These are phyloP conservation scores for Callinectes sapidus DNA, from an alignment of 2,888 invertebrate species.

Conservation along the genomic window DNA sequence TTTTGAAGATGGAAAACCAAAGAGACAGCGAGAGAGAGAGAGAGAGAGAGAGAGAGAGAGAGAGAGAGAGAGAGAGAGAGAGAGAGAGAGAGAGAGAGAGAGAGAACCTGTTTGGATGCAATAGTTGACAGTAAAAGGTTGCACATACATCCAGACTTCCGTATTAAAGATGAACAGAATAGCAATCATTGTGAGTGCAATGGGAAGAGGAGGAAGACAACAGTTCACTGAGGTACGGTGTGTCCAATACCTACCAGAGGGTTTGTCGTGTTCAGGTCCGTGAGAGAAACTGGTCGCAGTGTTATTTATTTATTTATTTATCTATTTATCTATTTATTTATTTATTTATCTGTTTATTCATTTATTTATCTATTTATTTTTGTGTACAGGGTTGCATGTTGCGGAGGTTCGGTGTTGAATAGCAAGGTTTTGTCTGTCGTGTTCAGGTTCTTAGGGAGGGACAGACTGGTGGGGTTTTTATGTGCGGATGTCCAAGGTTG, in stretches of 20 bases:
- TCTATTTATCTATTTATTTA: too few relatives aligned
- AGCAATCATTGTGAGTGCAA: not conserved
- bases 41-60: not conserved
- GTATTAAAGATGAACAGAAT: not conserved
- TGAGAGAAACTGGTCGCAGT: too few relatives aligned
- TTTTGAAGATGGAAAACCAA: not conserved
- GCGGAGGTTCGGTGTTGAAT: too few relatives aligned
- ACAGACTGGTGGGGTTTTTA: not conserved
- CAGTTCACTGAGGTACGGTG: too few relatives aligned
- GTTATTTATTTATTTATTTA: too few relatives aligned
- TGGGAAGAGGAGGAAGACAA: too few relatives aligned
- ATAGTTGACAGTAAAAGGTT: not conserved
- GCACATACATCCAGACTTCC: not conserved
- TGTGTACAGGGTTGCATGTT: too few relatives aligned
- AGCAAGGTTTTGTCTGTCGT: not conserved
- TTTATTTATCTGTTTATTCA: too few relatives aligned
- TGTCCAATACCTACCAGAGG: too few relatives aligned
- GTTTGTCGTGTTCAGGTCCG: too few relatives aligned
- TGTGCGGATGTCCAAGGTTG: not conserved
- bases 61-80: not conserved
- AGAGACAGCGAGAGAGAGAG: too few relatives aligned
- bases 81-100: not conserved
- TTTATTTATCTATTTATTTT: too few relatives aligned
- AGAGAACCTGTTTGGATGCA: not conserved
- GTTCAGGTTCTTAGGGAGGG: not conserved